Base-by-base conservation (phyloP, 2,888 invertebrate species). In the Leucoptera coffeella region DNA sequence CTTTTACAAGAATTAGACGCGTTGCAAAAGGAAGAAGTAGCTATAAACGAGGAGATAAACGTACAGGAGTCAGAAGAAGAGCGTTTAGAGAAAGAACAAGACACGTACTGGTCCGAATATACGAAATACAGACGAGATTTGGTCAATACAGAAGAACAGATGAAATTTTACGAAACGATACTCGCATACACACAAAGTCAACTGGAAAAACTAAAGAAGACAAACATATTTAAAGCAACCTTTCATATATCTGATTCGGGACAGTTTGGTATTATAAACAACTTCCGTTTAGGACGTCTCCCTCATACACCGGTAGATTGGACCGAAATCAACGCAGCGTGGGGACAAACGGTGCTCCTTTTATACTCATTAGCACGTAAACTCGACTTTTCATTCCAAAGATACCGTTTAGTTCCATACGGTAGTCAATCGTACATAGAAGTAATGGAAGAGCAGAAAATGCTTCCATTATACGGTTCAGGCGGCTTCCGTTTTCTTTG, bases 311-410 rank as follows among this genome's bases (percentile, higher is more conserved):
- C 92, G 0, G 93, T 99, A 0, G 95, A 95, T 43, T 99, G 97
- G 97, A 85, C 88, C 2, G 99, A 99, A 72, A 97, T 99, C 29
- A 99, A 99, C 51, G 96, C 97, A 0, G 99, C 96, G 0, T 96
- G 96, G 94, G 99, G 99, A 4, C 99, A 99, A 64, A 92, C 94
- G 0, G 93, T 92, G 0, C 64, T 99, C 4, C 69, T 99, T 2
- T 72, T 99, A 1, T 84, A 90, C 25, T 89, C 94, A 0, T 64
- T 97, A 13, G 92, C 94, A 1, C 76, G 89, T 25, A 94, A 94
- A 64, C 89, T 95, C 46, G 85, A 85, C 48, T 75, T 97, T 24
- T 86, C 80, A 10, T 96, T 99, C 56, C 82, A 92, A 43, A 76
- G 82, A 27, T 96, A 89, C 50, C 80, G 85, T 32, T 71, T 97